Percentiles rank a stretch among this genome's conserved stretches.
Evolutionary conservation across 2,113 vertebrate genomes (phyloP).

Genomic region (Triplophysa tibetana): DNA sequence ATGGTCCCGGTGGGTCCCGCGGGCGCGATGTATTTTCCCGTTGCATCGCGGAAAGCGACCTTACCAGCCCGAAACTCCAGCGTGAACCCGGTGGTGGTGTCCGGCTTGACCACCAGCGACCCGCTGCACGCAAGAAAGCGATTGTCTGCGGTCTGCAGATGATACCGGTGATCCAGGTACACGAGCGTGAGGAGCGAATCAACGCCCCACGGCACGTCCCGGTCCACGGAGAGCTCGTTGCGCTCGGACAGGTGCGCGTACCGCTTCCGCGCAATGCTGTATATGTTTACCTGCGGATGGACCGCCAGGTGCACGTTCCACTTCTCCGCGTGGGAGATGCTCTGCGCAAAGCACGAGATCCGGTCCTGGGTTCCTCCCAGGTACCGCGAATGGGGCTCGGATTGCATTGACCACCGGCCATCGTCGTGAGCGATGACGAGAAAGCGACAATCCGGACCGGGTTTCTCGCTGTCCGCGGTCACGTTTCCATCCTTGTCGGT

Average conservation of each 20-base stretch:
- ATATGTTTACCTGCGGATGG: constrained; percentile 94
- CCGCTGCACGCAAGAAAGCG: constrained; percentile 88
- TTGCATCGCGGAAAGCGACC: constrained; percentile 89
- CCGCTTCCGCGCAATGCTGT: constrained; percentile 89
- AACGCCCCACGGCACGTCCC: constrained; percentile 94
- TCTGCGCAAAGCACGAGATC: constrained; percentile 88
- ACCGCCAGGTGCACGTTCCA: constrained; percentile 96
- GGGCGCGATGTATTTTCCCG: constrained; percentile 89
- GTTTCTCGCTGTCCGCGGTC: constrained; percentile 85
- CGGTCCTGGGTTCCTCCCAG: constrained; percentile 92
- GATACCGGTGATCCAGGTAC: constrained; percentile 90
- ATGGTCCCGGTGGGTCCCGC: constrained; percentile 88
- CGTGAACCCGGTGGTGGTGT: constrained; percentile 84
- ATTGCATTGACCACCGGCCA: constrained; percentile 94
- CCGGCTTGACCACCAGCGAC: constrained; percentile 73
- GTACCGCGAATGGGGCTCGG: constrained; percentile 87
- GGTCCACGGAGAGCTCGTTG: constrained; percentile 82
- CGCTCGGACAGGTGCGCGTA: constrained; percentile 84
- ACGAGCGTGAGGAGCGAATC: constrained; percentile 91
- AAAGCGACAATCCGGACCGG: constrained; percentile 86
- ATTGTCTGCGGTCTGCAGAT: constrained; percentile 89
- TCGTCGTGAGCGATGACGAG: constrained; percentile 87
- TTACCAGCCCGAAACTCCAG: constrained; percentile 91
- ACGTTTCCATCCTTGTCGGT: constrained; percentile 93
- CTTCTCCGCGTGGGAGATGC: constrained; percentile 80